A percentile compares a stretch with the other conserved stretches of the same genome.
Evolutionary conservation across 2,113 vertebrate species (phyloP).

Genomic region (Sphyrna mokarran): DNA sequence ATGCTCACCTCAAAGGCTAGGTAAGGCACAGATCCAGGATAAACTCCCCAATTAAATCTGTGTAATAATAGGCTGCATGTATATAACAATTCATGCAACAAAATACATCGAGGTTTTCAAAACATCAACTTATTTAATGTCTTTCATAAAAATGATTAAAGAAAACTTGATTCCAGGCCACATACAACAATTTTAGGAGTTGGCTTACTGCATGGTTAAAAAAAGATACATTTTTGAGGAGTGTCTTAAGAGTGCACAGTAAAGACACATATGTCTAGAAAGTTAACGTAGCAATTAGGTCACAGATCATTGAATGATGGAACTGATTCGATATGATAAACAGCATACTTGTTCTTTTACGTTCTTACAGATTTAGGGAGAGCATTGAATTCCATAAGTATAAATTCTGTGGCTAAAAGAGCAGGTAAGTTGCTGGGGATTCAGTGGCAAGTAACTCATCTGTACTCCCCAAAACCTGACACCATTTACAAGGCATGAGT

Average conservation of each 20-base stretch:
- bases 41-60: too few species aligned
- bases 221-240: not conserved
- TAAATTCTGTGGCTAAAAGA: not conserved
- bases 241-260: not conserved
- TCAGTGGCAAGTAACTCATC: not conserved
- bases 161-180: too few species aligned
- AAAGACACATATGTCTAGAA: not conserved
- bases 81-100: too few species aligned
- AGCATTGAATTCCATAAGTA: not conserved
- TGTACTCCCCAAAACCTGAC: not conserved
- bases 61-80: too few species aligned
- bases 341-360: not conserved
- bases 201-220: not conserved
- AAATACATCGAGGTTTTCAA: too few species aligned
- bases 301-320: not conserved
- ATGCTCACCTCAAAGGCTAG: not conserved
- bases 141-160: too few species aligned
- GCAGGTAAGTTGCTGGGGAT: not conserved
- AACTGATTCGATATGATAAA: not conserved
- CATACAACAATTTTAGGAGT: too few species aligned
- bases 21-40: too few species aligned
- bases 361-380: not conserved
- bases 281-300: not conserved
- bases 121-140: too few species aligned
- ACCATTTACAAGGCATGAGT: not conserved